Evolutionary conservation across 2,797 vertebrate species (phyloP).

Genomic region (Rhabdophis nuchalis): DNA sequence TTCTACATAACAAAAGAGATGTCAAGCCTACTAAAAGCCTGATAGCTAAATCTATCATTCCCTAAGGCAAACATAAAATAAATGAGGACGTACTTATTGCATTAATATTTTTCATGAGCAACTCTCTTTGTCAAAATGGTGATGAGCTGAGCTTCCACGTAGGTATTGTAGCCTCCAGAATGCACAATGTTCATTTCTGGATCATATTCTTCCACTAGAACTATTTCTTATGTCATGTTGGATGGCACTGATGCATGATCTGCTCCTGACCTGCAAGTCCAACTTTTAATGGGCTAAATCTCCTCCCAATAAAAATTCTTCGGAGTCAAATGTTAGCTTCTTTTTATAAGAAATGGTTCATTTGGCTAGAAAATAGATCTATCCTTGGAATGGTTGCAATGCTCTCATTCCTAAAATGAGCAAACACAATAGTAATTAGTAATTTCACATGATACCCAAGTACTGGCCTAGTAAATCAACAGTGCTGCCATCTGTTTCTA

Average conservation of each 20-base stretch:
- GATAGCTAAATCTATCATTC: not conserved
- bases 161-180: not conserved
- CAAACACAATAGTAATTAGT: not conserved
- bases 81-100: not conserved
- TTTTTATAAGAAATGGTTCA: not conserved
- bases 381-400: not conserved
- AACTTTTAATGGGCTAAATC: not conserved
- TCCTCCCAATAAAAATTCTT: not conserved
- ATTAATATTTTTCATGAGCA: not conserved
- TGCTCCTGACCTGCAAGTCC: not conserved
- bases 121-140: not conserved
- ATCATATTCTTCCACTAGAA: too few relatives aligned
- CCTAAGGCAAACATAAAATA: not conserved
- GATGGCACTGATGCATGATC: not conserved
- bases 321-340: not conserved
- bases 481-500: slow-evolving; percentile 11
- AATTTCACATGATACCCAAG: not conserved
- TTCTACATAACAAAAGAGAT: not conserved
- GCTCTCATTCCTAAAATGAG: not conserved
- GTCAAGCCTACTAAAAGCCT: not conserved
- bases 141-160: not conserved
- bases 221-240: not conserved
- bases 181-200: not conserved
- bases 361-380: not conserved
- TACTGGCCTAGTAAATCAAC: not conserved